These are phyloP conservation scores for Nebria ingens DNA, from an alignment of 1,140 invertebrate genomes.

Conservation along the genomic window DNA sequence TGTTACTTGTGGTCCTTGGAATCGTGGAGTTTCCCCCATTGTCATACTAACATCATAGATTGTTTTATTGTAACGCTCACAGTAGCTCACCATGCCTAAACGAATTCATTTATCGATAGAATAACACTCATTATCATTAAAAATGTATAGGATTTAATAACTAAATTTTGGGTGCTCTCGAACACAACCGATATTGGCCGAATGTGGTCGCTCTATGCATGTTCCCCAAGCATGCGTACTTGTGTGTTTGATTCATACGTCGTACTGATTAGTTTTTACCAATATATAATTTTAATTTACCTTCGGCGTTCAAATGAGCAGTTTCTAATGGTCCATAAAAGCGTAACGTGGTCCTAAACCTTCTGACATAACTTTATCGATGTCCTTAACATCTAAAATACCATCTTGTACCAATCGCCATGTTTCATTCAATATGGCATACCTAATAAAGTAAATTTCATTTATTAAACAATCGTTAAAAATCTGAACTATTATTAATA, in stretches of 20 bases:
- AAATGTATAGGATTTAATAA: too few relatives aligned
- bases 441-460: slow-evolving; percentile 41
- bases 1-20: slow-evolving; percentile 52
- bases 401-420: slow-evolving; percentile 81
- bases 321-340: slow-evolving; percentile 87
- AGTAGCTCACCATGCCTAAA: slow-evolving; percentile 57
- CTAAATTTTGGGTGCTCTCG: too few relatives aligned
- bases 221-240: too few relatives aligned
- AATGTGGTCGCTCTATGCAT: too few relatives aligned
- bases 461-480: neutral
- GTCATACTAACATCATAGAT: slow-evolving; percentile 68
- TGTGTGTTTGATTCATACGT: too few relatives aligned
- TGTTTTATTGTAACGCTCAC: slow-evolving; percentile 64
- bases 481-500: neutral
- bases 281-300: slow-evolving; percentile 38
- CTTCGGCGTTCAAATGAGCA: slow-evolving; percentile 89
- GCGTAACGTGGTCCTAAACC: slow-evolving; percentile 92
- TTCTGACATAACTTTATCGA: slow-evolving; percentile 89
- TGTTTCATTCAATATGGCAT: slow-evolving; percentile 87
- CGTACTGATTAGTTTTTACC: too few relatives aligned
- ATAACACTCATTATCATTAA: too few relatives aligned
- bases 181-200: too few relatives aligned
- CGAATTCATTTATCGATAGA: slow-evolving; percentile 11
- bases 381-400: slow-evolving; percentile 74
- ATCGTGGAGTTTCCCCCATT: slow-evolving; percentile 62